Conservation (phyloP, 2,888 invertebrate genomes). For the Bombylius major region DNA sequence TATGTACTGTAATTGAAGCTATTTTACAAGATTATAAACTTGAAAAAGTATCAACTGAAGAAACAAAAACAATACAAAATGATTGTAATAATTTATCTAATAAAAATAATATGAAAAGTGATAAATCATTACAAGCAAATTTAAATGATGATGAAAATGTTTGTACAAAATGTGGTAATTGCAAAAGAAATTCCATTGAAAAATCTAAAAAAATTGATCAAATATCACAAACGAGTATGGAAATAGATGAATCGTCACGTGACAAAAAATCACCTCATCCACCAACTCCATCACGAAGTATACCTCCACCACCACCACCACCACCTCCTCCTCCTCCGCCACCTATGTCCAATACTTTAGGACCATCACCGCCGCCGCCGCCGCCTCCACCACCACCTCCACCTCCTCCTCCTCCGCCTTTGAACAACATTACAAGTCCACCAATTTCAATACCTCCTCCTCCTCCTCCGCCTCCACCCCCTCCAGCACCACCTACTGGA, state of each 20-base stretch:
- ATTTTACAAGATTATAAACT: constrained; percentile 16
- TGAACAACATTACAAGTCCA: too few relatives aligned
- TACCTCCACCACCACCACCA: constrained; percentile 25
- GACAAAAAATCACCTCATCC: background rate
- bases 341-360: constrained; percentile 16
- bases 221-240: constrained; percentile 12
- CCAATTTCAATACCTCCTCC: constrained; percentile 16
- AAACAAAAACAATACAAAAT: background rate
- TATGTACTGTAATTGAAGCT: constrained; percentile 28
- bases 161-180: constrained; percentile 1
- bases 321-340: constrained; percentile 22
- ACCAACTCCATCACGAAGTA: background rate
- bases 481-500: constrained; percentile 31
- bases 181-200: background rate
- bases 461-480: constrained; percentile 23
- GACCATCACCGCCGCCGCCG: constrained; percentile 29
- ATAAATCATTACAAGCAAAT: constrained; percentile 5
- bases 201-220: constrained; percentile 7
- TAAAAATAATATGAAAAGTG: background rate
- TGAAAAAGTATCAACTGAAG: constrained; percentile 19
- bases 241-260: background rate
- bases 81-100: too few relatives aligned
- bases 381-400: constrained; percentile 33
- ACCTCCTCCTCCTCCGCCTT: constrained; percentile 10
- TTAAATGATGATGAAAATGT: background rate